phyloP scores from a whole-genome alignment of 1,140 invertebrate species.

The Cydia amplana region DNA sequence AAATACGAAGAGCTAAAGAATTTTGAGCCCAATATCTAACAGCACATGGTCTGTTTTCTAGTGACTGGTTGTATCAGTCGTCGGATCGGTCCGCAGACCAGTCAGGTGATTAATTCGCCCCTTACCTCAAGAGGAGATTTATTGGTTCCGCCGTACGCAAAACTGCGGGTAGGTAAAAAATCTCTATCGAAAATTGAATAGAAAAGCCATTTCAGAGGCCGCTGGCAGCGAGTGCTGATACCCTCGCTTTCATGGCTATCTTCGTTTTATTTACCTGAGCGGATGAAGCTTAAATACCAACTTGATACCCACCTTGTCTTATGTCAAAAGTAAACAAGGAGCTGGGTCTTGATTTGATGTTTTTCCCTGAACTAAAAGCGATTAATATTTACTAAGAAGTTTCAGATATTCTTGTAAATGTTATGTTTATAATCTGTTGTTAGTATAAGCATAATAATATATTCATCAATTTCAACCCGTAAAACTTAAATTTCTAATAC shows the following conservation, averaged over 20 bases:
- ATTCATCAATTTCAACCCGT: no score
- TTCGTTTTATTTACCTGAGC: constrained; percentile 65
- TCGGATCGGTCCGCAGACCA: constrained; percentile 61
- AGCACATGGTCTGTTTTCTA: constrained; percentile 7
- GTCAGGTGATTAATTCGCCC: constrained; percentile 76
- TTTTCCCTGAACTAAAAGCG: no score
- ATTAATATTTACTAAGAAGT: no score
- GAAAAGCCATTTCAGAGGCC: constrained; percentile 75
- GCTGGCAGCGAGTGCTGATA: constrained; percentile 66
- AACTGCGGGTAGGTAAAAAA: constrained; percentile 79
- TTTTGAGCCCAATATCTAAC: constrained; percentile 12
- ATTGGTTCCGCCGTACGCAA: constrained; percentile 78
- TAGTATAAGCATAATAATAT: no score
- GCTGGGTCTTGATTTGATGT: no score
- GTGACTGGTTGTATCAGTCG: constrained; percentile 44
- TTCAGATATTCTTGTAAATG: no score
- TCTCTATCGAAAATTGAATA: constrained; percentile 80
- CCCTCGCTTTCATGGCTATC: constrained; percentile 67
- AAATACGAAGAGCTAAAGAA: constrained; percentile 40
- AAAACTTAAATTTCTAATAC: no score
- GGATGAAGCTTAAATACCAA: constrained; percentile 18
- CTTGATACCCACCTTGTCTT: constrained; percentile 6
- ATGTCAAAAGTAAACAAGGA: background rate
- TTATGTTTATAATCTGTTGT: no score
- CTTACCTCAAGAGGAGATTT: constrained; percentile 77